phyloP scores from a whole-genome alignment of 2,113 vertebrate species.

The Zapus hudsonius region DNA sequence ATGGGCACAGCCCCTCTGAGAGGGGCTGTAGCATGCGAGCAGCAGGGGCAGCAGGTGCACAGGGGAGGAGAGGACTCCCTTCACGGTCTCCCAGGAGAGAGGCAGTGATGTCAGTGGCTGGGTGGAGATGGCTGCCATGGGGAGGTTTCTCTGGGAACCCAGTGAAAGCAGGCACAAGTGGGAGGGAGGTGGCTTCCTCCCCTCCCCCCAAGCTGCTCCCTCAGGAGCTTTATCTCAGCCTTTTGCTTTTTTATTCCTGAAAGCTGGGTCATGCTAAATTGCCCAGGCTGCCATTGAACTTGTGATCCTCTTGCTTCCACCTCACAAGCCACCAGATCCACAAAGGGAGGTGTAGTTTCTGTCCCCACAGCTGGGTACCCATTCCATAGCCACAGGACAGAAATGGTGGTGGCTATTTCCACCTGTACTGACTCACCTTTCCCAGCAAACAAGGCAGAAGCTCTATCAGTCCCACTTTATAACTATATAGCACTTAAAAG shows the following conservation, averaged over 20 bases:
- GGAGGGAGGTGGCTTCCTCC: no score
- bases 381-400: no score
- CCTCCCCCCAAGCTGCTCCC: neutral
- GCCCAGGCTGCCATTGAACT: neutral
- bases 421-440: neutral
- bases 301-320: neutral
- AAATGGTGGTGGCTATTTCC: neutral
- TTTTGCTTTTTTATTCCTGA: neutral
- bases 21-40: neutral
- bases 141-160: slow-evolving; percentile 3
- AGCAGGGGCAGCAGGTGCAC: neutral
- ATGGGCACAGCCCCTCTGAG: accelerated
- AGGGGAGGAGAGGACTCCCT: neutral
- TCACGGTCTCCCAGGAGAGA: neutral
- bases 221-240: neutral
- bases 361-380: neutral
- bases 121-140: neutral
- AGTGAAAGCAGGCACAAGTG: neutral
- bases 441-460: neutral
- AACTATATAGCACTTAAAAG: no score
- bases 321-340: neutral
- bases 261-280: no score
- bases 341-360: neutral
- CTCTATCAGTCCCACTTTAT: no score
- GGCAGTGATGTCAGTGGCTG: no score